Evolutionary conservation across 1,140 invertebrate genomes (phyloP), one percentile per base, ranked within the genome.

Genomic region (Varroa destructor): DNA sequence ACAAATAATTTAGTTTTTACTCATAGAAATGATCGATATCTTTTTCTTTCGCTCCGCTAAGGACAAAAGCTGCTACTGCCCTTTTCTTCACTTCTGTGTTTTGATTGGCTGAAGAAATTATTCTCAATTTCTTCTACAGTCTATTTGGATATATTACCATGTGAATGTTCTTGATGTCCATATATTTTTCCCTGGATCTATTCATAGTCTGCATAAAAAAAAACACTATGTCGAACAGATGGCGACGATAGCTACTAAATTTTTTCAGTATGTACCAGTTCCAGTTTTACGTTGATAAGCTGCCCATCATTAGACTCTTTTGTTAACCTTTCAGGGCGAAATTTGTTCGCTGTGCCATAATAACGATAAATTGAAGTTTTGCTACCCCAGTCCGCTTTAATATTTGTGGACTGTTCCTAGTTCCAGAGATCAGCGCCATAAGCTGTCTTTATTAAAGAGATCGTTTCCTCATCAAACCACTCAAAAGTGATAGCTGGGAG

Each of bases 261-360:
- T 46, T 40, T 67, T 2, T 67, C 61, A 37, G 61, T 46, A 46
- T 67, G 61, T 10, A 37, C 12, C 12, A 67, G 61, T 67, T 67
- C 61, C 61, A 67, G 37, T 12, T 37, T 40, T 12, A 67, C 61
- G 36, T 67, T 67, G 1, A 37, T 14, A 14, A 14, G 14, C 8
- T 67, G 61, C 12, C 37, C 61, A 8, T 12, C 61, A 8, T 2
- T 8, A 43, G 37, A 67, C 3, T 67, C 61, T 3, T 40, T 46
- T 1, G 61, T 67, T 12, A 67, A 46, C 36, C 61, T 67, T 40
- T 67, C 61, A 12, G 40, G 46, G 14, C 46, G 36, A 14, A 37
- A 40, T 67, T 8, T 40, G 40, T 37, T 67, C 37, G 12, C 10
- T 12, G 61, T 4, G 36, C 57, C 3, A 42, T 36, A 12, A 36